Conservation (phyloP, 2,888 invertebrate species). For the Philereme transversata region DNA sequence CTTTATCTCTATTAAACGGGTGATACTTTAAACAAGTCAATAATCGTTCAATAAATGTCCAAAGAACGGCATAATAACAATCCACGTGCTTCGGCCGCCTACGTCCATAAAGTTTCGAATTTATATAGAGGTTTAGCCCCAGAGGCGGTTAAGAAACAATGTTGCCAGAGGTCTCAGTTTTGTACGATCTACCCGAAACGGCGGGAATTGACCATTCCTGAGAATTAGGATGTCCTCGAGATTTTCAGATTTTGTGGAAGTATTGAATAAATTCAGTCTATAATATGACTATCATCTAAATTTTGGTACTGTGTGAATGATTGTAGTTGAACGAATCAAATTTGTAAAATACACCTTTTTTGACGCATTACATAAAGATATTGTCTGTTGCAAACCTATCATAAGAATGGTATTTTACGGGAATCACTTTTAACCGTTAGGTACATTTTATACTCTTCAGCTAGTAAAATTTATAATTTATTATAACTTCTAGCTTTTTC, state of each 20-base stretch:
- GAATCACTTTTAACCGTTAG: too few relatives aligned
- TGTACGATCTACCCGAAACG: conserved; percentile 38
- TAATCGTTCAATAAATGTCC: conserved; percentile 82
- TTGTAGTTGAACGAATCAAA: too few relatives aligned
- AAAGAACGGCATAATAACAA: conserved; percentile 81
- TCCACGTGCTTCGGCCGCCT: conserved; percentile 71
- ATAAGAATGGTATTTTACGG: too few relatives aligned
- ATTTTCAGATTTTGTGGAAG: conserved; percentile 20
- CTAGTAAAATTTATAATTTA: too few relatives aligned
- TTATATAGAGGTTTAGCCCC: conserved; percentile 81
- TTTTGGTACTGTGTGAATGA: too few relatives aligned
- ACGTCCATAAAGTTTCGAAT: conserved; percentile 78
- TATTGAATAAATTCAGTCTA: too few relatives aligned
- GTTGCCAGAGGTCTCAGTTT: conserved; percentile 41
- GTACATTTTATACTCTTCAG: too few relatives aligned
- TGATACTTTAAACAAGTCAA: conserved; percentile 83
- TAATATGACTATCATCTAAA: too few relatives aligned
- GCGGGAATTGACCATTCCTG: conserved; percentile 36
- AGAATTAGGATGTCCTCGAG: conserved; percentile 30
- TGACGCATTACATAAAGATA: too few relatives aligned
- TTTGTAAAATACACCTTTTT: too few relatives aligned
- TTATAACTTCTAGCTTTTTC: background rate
- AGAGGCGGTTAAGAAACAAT: conserved; percentile 78
- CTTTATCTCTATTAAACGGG: conserved; percentile 81
- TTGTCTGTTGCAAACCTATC: too few relatives aligned